Conservation (phyloP, 2,797 vertebrate species). For the Sebastes ruberrimus region DNA sequence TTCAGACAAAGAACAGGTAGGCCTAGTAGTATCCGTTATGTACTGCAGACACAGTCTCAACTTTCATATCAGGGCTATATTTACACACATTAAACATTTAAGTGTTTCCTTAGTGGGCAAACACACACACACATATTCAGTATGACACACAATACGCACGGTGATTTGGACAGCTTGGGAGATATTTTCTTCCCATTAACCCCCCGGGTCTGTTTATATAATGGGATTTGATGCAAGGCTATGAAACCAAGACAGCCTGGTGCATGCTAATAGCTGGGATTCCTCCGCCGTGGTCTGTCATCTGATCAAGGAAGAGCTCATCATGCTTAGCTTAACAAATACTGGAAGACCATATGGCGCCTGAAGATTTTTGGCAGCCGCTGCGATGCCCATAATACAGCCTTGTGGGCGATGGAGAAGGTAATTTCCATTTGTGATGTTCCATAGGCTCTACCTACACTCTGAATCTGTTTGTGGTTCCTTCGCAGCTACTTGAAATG, state of each 20-base stretch:
- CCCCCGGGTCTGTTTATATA: slow-evolving; percentile 55
- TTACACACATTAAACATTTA: neutral
- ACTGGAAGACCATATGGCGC: slow-evolving; percentile 61
- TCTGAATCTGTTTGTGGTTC: slow-evolving; percentile 31
- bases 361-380: slow-evolving; percentile 53
- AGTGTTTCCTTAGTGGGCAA: neutral
- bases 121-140: neutral
- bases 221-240: slow-evolving; percentile 57
- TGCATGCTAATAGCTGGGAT: slow-evolving; percentile 52
- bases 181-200: slow-evolving; percentile 55
- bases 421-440: slow-evolving; percentile 56
- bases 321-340: slow-evolving; percentile 71
- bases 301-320: slow-evolving; percentile 68
- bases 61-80: neutral
- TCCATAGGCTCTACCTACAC: slow-evolving; percentile 32
- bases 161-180: slow-evolving; percentile 30
- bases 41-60: neutral
- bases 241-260: slow-evolving; percentile 44
- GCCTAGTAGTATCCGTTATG: neutral
- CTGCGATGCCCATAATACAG: slow-evolving; percentile 19
- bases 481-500: slow-evolving; percentile 66
- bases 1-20: neutral
- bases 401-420: slow-evolving; percentile 42
- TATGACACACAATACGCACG: neutral
- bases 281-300: slow-evolving; percentile 51